These are phyloP conservation scores for Collichthys lucidus DNA, from an alignment of 2,113 vertebrate genomes.

Conservation along the genomic window DNA sequence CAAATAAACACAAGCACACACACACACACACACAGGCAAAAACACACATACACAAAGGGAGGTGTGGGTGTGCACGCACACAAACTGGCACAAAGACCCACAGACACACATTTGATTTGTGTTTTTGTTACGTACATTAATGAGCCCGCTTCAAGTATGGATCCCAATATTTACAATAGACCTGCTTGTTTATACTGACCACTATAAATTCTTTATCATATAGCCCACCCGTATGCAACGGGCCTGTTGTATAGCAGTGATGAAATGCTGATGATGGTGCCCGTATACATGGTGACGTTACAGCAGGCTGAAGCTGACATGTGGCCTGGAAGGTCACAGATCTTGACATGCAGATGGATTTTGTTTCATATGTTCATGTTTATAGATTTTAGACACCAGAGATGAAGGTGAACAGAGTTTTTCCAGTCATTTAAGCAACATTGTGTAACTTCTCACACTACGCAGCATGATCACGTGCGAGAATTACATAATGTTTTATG, in stretches of 20 bases:
- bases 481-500: too few relatives aligned
- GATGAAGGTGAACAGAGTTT: background rate
- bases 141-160: conserved; percentile 31
- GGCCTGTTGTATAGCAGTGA: conserved; percentile 7
- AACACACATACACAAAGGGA: conserved; percentile 13
- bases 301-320: background rate
- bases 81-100: conserved; percentile 15
- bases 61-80: background rate
- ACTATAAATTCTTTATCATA: conserved; percentile 22
- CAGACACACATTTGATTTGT: conserved; percentile 14
- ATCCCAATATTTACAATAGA: conserved; percentile 35
- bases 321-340: background rate
- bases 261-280: conserved; percentile 3
- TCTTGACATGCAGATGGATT: background rate
- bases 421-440: too few relatives aligned
- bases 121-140: conserved; percentile 25
- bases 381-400: background rate
- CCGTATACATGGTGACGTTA: background rate
- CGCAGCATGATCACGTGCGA: too few relatives aligned
- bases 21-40: background rate
- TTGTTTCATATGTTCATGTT: background rate
- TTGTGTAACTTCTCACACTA: too few relatives aligned
- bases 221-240: conserved; percentile 11
- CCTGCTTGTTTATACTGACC: conserved; percentile 36
- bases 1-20: conserved; percentile 76